Evolutionary conservation across 2,113 vertebrate genomes (phyloP).

Genomic region (Pseudonaja textilis): DNA sequence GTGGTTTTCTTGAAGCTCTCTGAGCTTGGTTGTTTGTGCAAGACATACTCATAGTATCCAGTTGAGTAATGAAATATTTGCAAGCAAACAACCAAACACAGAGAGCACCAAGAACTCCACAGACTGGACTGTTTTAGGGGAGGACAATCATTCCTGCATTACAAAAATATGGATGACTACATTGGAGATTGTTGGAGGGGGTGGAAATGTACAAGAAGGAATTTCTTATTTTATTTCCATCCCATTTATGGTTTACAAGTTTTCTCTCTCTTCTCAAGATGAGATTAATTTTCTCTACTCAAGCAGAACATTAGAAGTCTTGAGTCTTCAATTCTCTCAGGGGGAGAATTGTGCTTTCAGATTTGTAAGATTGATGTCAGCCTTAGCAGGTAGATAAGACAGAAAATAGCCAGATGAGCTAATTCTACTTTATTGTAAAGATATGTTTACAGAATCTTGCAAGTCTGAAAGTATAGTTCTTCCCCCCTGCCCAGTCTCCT

Average conservation of each 20-base stretch:
- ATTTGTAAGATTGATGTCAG: neutral
- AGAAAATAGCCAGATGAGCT: neutral
- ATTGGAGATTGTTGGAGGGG: neutral
- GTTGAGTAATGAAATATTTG: neutral
- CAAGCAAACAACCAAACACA: neutral
- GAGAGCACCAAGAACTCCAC: neutral
- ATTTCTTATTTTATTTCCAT: neutral
- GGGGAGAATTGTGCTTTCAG: neutral
- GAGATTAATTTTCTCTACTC: neutral
- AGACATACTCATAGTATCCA: neutral
- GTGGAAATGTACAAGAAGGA: neutral
- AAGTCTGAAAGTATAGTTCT: neutral
- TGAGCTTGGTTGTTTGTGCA: neutral
- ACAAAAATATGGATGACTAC: neutral
- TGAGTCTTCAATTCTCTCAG: neutral
- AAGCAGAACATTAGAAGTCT: neutral
- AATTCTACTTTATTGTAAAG: neutral
- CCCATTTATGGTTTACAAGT: neutral
- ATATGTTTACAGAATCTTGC: neutral
- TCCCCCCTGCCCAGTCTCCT: neutral
- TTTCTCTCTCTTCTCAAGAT: neutral
- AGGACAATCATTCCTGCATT: neutral
- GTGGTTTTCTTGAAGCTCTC: neutral
- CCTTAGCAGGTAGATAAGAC: neutral
- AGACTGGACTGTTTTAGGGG: neutral